phyloP scores from a whole-genome alignment of 2,113 vertebrate species.

The Pampusana beccarii region DNA sequence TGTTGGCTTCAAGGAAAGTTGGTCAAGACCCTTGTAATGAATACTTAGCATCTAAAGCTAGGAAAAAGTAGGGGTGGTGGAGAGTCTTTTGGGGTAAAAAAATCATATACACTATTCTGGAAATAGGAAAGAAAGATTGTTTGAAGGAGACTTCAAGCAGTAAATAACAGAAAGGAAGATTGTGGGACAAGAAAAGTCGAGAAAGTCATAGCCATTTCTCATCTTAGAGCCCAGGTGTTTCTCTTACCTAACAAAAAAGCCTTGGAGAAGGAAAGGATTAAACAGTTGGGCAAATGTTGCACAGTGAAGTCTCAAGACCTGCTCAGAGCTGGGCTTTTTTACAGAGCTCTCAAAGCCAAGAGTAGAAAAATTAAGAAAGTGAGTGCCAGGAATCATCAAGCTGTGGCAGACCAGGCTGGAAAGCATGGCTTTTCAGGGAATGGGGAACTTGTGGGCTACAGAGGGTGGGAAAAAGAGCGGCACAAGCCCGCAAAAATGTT shows the following conservation, averaged over 20 bases:
- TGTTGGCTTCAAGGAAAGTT: background rate
- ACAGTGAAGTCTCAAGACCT: background rate
- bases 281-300: background rate
- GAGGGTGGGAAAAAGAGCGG: fast-evolving
- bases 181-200: background rate
- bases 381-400: background rate
- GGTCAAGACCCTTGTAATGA: background rate
- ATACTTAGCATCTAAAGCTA: background rate
- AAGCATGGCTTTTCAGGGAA: background rate
- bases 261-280: background rate
- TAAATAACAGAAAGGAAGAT: background rate
- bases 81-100: background rate
- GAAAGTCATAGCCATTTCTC: background rate
- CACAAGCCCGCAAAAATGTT: background rate
- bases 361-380: background rate
- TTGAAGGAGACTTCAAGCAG: background rate
- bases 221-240: background rate
- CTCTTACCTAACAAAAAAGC: background rate
- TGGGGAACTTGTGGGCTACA: background rate
- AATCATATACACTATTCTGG: background rate
- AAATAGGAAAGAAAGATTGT: background rate
- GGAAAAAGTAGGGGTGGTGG: background rate
- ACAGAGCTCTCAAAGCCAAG: background rate
- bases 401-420: background rate
- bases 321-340: background rate